A percentile compares a stretch with the other conserved stretches of the same genome.
Evolutionary conservation across 2,888 invertebrate genomes (phyloP).

Genomic region (Drepana falcataria): DNA sequence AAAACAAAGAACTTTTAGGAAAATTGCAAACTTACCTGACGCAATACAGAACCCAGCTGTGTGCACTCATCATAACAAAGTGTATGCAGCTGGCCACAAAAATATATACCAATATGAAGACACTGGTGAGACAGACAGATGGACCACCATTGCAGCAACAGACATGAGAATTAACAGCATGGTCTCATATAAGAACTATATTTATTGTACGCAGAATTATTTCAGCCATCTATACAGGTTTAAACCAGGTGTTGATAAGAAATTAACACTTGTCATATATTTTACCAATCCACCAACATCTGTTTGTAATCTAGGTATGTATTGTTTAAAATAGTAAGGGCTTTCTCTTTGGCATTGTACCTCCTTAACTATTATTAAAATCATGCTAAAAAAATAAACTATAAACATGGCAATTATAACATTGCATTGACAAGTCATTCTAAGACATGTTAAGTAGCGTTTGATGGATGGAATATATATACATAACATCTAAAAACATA

Average conservation of each 20-base stretch:
- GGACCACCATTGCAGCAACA: constrained; percentile 36
- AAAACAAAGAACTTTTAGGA: constrained; percentile 40
- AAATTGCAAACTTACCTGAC: constrained; percentile 51
- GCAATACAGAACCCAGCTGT: constrained; percentile 57
- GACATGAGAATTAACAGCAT: constrained; percentile 44
- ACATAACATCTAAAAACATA: too few relatives aligned
- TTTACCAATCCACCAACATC: constrained; percentile 47
- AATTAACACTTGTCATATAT: constrained; percentile 33
- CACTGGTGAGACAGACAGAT: constrained; percentile 30
- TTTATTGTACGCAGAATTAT: constrained; percentile 58
- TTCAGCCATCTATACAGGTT: constrained; percentile 53
- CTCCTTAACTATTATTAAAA: too few relatives aligned
- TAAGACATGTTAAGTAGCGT: too few relatives aligned
- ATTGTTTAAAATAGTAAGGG: background rate
- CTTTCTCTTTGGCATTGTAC: too few relatives aligned
- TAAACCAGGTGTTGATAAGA: constrained; percentile 36
- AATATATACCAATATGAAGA: constrained; percentile 52
- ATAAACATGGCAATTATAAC: too few relatives aligned
- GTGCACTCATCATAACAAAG: constrained; percentile 41
- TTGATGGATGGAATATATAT: too few relatives aligned
- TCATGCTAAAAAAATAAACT: too few relatives aligned
- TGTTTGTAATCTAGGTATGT: constrained; percentile 53
- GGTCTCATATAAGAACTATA: constrained; percentile 47
- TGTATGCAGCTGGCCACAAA: constrained; percentile 52
- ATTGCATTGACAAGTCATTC: too few relatives aligned